These are phyloP conservation scores for Chouioia cunea DNA, from an alignment of 2,888 invertebrate genomes.

Conservation along the genomic window DNA sequence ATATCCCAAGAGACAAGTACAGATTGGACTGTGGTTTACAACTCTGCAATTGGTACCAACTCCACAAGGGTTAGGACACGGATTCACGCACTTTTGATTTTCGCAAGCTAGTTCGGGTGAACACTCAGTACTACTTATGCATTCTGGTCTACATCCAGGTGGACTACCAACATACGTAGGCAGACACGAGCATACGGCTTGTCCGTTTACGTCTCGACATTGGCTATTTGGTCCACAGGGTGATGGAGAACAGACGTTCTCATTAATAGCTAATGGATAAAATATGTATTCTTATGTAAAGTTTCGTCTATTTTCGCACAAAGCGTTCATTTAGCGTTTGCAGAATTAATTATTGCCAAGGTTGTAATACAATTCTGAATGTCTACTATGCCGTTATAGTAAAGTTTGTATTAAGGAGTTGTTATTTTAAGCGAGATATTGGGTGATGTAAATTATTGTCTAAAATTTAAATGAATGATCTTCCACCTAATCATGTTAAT, in stretches of 20 bases:
- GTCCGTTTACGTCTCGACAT: constrained; percentile 73
- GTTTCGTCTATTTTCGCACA: background rate
- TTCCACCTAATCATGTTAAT: no score
- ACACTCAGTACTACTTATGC: constrained; percentile 77
- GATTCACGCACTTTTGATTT: constrained; percentile 76
- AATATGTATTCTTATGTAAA: constrained; percentile 17
- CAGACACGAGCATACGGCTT: constrained; percentile 76
- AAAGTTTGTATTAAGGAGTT: no score
- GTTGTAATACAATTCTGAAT: no score
- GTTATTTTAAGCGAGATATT: no score
- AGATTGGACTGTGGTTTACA: constrained; percentile 70
- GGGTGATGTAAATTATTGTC: no score
- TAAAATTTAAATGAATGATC: no score
- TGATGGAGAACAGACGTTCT: constrained; percentile 73
- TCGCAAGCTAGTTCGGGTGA: constrained; percentile 74
- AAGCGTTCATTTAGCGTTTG: background rate
- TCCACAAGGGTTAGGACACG: constrained; percentile 76
- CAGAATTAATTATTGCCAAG: no score
- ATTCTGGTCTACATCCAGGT: constrained; percentile 78
- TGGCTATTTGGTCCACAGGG: constrained; percentile 76
- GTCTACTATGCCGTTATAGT: no score
- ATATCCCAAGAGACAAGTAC: constrained; percentile 68
- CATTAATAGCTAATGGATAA: constrained; percentile 53
- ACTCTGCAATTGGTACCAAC: constrained; percentile 71
- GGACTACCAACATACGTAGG: constrained; percentile 74